These are phyloP conservation scores for Amitus sp. DNA, from an alignment of 2,888 invertebrate genomes.

Conservation along the genomic window DNA sequence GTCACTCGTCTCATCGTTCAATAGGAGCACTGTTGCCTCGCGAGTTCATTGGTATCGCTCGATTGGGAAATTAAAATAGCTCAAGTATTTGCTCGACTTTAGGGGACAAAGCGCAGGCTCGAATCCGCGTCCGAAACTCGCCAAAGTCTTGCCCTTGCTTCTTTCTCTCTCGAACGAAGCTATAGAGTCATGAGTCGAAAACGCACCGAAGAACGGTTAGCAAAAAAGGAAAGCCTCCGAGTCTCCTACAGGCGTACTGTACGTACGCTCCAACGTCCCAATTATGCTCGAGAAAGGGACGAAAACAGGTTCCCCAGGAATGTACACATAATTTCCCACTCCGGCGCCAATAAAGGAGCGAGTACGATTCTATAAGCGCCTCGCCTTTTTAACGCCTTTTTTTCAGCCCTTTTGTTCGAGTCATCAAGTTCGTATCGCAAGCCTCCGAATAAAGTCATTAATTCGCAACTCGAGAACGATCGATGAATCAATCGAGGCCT, in stretches of 20 bases:
- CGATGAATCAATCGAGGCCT: background rate
- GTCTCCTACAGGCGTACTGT: no score
- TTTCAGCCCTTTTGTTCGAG: slow-evolving; percentile 30
- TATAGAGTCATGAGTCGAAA: no score
- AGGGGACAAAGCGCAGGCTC: no score
- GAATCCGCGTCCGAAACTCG: background rate
- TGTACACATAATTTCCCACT: slow-evolving; percentile 62
- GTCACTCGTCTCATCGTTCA: slow-evolving; percentile 50
- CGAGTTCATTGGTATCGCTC: slow-evolving; percentile 63
- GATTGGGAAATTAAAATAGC: slow-evolving; percentile 63
- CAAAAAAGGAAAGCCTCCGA: slow-evolving; percentile 7
- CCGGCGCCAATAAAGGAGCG: slow-evolving; percentile 58
- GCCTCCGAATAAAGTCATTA: slow-evolving; percentile 12
- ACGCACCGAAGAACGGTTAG: no score
- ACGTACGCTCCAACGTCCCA: slow-evolving; percentile 54
- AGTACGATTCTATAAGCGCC: slow-evolving; percentile 59
- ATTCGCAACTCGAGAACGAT: background rate
- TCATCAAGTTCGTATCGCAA: background rate
- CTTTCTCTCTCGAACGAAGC: no score
- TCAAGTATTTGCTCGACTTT: no score
- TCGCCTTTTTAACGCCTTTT: slow-evolving; percentile 59
- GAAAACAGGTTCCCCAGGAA: slow-evolving; percentile 61
- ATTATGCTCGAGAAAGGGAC: slow-evolving; percentile 59
- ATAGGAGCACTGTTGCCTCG: slow-evolving; percentile 61
- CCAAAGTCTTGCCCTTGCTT: no score